Base-by-base conservation (phyloP, 2,888 invertebrate genomes). In the Neoaliturus tenellus region DNA sequence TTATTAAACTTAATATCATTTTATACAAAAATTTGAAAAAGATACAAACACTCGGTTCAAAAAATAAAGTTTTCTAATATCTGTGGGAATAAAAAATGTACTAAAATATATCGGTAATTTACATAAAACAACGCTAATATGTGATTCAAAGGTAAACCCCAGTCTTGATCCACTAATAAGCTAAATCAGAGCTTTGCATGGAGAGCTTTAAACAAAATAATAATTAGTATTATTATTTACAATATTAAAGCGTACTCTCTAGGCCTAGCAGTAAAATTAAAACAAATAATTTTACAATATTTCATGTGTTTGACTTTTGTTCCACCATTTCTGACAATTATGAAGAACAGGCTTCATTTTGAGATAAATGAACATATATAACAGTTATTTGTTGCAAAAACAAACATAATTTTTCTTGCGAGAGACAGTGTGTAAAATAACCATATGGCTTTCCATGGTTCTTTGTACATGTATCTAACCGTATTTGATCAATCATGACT, bases 141-240 rank as follows among this genome's bases (percentile, higher is more conserved):
- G 20, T 71, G 71, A 71, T 71, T 62, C 62, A 71, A 67, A 31
- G 28, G 5, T 31, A 67, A 31, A 39, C 39, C 41, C 71, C 71
- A 71, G 71, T 71, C 71, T 71, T 71, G n/a, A 39, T 71, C 1
- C 20, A 71, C 71, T 71, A 71, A 71, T 20, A 71, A 71, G 71
- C 71, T 71, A 71, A 62, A 62, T 62, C 14, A 62, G 25, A 62
- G 8, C 62, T 62, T 14, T 62, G 25, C 31, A 28, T 62, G 28
- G 62, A 31, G 62, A 28, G n/a, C 28, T 23, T 23, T 55, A 6
- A 17, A 20, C 8, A 55, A 5, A 6, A 67, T 31, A 67, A 31
- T 20, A 12, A 67, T 39, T 39, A 71, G 0, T 10, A n/a, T 39
- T 28, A n/a, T 39, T 71, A 71, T 71, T 6, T 71, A 71, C 71